phyloP scores from a whole-genome alignment of 2,888 invertebrate species.

The Aspidiotus destructor region DNA sequence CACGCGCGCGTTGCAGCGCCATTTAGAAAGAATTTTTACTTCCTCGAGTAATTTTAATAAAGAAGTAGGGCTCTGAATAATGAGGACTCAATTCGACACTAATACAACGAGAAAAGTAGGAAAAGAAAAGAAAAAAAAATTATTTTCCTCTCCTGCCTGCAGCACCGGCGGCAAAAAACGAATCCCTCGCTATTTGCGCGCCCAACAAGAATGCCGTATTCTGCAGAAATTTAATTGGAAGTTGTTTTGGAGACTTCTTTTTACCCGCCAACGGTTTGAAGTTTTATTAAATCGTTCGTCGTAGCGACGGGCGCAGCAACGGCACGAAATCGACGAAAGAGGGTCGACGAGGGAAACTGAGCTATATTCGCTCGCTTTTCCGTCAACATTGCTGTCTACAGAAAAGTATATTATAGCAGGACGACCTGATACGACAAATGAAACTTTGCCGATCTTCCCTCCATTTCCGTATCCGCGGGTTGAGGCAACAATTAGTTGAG shows the following conservation, averaged over 20 bases:
- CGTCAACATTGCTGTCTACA: neutral
- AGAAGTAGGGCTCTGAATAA: conserved; percentile 31
- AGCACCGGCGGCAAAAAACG: neutral
- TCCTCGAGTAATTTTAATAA: conserved; percentile 26
- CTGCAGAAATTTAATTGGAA: conserved; percentile 30
- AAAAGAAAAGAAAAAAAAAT: conserved; percentile 3
- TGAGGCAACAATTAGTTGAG: conserved; percentile 11
- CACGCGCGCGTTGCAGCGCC: neutral
- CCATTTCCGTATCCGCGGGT: neutral
- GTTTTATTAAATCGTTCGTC: conserved; percentile 29
- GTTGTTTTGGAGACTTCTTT: conserved; percentile 28
- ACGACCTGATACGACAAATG: neutral
- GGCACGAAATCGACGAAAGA: conserved; percentile 6
- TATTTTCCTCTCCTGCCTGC: conserved; percentile 11
- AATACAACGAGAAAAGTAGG: conserved; percentile 7
- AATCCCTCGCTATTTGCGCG: neutral
- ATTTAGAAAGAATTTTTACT: conserved; percentile 7
- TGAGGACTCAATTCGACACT: conserved; percentile 31
- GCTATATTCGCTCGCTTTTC: neutral
- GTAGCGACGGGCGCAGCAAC: neutral
- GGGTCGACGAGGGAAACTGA: conserved; percentile 9
- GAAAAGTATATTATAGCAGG: no score
- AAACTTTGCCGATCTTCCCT: conserved; percentile 2
- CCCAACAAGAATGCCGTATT: conserved; percentile 3
- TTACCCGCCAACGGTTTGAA: conserved; percentile 23